Evolutionary conservation across 2,888 invertebrate species (phyloP).

Genomic region (Eupeodes luniger): DNA sequence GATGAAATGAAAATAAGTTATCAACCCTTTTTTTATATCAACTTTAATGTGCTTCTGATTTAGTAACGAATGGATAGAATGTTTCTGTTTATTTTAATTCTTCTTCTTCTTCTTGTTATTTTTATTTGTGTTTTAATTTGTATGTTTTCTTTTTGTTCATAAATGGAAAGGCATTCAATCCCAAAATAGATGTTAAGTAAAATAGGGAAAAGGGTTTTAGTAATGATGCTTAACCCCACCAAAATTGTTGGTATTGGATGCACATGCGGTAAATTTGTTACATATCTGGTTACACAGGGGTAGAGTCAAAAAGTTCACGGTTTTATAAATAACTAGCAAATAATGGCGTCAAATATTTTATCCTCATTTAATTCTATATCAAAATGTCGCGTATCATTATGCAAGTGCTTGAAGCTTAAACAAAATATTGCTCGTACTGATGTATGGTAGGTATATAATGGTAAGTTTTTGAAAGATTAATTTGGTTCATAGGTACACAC

Average conservation of each 20-base stretch:
- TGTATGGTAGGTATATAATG: no score
- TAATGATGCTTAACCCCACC: slow-evolving; percentile 53
- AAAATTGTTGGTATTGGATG: slow-evolving; percentile 65
- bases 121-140: neutral
- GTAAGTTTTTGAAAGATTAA: no score
- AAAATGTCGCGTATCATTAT: neutral
- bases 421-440: no score
- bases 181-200: slow-evolving; percentile 8
- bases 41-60: neutral
- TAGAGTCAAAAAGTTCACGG: neutral
- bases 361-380: neutral
- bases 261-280: slow-evolving; percentile 65
- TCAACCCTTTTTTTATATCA: slow-evolving; percentile 49
- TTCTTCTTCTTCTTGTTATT: slow-evolving; percentile 4
- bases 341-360: slow-evolving; percentile 10
- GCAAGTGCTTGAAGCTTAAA: neutral
- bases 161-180: slow-evolving; percentile 2
- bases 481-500: no score
- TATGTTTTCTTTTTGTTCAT: slow-evolving; percentile 15
- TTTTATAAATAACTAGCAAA: neutral
- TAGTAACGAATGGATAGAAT: slow-evolving; percentile 1
- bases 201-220: neutral
- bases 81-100: slow-evolving; percentile 49
- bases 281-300: slow-evolving; percentile 8
- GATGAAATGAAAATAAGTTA: slow-evolving; percentile 58